Conservation (phyloP, 2,797 vertebrate species). For the Ambastaia sidthimunki region DNA sequence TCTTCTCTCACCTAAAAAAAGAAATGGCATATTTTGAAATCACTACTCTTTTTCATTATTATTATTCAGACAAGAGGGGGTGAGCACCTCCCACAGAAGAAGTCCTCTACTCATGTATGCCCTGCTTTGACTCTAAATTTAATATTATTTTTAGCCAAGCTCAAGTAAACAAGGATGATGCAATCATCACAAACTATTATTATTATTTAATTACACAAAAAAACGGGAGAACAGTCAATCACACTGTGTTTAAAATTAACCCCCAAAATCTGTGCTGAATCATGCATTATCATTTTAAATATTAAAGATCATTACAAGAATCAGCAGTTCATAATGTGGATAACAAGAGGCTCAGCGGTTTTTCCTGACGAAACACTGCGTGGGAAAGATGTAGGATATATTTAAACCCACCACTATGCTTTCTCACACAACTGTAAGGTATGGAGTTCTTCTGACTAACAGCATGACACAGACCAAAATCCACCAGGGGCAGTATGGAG, state of each 20-base stretch:
- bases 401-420: slow-evolving; percentile 5
- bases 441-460: neutral
- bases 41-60: neutral
- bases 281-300: neutral
- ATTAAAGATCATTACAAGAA: neutral
- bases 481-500: slow-evolving; percentile 48
- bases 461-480: neutral
- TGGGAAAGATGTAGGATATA: neutral
- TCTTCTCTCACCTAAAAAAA: neutral
- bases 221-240: neutral
- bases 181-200: neutral
- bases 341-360: neutral
- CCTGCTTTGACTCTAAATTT: neutral
- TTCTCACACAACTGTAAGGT: slow-evolving; percentile 7
- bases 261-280: neutral
- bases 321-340: neutral
- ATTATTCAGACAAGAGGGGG: neutral
- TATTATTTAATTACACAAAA: slow-evolving; percentile 1
- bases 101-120: neutral
- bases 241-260: neutral
- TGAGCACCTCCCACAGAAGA: neutral
- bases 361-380: neutral
- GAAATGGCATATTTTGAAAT: neutral
- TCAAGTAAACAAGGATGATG: neutral
- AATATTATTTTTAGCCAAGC: neutral